Base-by-base conservation (phyloP, 2,797 vertebrate species). In the Argya squamiceps region DNA sequence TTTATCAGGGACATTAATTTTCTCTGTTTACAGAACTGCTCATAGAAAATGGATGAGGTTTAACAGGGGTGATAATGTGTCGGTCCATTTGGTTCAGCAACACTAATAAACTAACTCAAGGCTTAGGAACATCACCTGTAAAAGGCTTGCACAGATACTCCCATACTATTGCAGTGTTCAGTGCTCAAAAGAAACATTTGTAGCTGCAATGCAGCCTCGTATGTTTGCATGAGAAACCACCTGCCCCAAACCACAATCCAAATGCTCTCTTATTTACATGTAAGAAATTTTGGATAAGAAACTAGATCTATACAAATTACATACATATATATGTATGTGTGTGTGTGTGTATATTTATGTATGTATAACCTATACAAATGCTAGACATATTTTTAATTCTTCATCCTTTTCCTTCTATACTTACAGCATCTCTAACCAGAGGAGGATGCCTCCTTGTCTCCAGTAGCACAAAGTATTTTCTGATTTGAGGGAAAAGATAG, bases 301-400 rank as follows among this genome's bases (percentile, higher is more conserved):
- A 41, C 34, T 84, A 69, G 30, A 65, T 56, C 34, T 56, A 20
- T 76, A 41, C 36, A 82, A 64, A n/a, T 80, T 24, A 17, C 11
- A 7, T 55, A 9, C 21, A 15, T 15, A 1, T 21, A 1, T 10
- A 2, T 19, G 4, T 39, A 1, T 26, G 3, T 36, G 11, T 58
- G 8, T 50, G 7, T 50, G 7, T 44, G 1, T 68, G 0, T 34
- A 9, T 43, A 5, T 41, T 15, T 46, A 4, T 41, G 22, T 52
- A 24, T 53, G 47, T 46, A 46, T 22, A 68, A 58, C 9, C 20
- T 52, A 63, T 36, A 52, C 19, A 67, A 89, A 83, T 74, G 32
- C 26, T 76, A 37, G 21, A 43, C 3, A 20, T 58, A 12, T n/a
- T 82, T 88, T 74, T 55, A 1, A 15, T 71, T 88, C 43, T 79